Conservation (phyloP, 2,888 invertebrate genomes). For the Neoscelio sp. region DNA sequence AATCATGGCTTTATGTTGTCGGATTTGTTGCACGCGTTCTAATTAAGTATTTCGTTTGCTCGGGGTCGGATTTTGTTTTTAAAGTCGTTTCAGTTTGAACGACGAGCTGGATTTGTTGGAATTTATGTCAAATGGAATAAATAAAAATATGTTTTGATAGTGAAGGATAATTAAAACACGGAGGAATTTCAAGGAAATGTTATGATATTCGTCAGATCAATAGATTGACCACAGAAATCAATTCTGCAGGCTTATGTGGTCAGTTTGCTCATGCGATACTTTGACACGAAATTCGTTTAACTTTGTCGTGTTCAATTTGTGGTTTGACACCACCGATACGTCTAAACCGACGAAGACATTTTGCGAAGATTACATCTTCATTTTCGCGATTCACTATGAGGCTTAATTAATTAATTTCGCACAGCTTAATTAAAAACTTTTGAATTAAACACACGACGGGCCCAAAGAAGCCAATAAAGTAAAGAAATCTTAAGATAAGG, state of each 20-base stretch:
- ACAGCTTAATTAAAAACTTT: no score
- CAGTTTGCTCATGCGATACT: conserved; percentile 61
- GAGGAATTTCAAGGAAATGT: conserved; percentile 46
- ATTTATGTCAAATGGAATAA: no score
- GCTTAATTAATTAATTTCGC: conserved; percentile 9
- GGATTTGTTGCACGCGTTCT: conserved; percentile 17
- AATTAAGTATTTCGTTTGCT: not conserved
- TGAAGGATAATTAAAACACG: no score
- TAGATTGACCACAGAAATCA: conserved; percentile 57
- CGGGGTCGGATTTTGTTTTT: not conserved
- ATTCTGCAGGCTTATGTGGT: conserved; percentile 57
- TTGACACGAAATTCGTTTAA: conserved; percentile 66
- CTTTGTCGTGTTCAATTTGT: conserved; percentile 66
- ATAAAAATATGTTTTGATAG: no score
- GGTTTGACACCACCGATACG: conserved; percentile 55
- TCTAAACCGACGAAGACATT: conserved; percentile 32
- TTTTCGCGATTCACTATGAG: conserved; percentile 26
- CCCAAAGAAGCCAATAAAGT: no score
- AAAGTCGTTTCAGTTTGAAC: no score
- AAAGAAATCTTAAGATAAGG: no score
- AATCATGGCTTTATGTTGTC: not conserved
- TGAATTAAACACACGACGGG: no score
- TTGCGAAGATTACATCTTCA: conserved; percentile 42
- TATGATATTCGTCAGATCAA: conserved; percentile 54
- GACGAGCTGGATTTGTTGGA: no score